Evolutionary conservation across 37 sponge, comb jelly and placozoan species (phyloP).

Genomic region (Chondrosia reniformis): DNA sequence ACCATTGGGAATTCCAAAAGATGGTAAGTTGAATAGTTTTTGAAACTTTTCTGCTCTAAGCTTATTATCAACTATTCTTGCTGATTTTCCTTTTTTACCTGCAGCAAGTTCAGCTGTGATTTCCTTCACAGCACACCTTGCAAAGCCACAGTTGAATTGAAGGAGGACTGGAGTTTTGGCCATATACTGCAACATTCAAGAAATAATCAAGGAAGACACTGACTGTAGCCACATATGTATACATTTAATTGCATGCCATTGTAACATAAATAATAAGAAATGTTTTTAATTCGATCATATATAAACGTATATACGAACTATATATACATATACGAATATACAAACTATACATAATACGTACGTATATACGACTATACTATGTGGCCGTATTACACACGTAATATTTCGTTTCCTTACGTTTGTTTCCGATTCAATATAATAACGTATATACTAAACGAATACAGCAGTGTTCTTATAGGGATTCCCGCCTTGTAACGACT

Average conservation of each 20-base stretch:
- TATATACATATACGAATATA: no score
- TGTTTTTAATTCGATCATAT: no score
- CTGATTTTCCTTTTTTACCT: background rate
- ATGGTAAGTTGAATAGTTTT: background rate
- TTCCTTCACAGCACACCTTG: slow-evolving; percentile 5
- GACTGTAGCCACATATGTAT: background rate
- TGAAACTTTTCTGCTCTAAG: slow-evolving; percentile 14
- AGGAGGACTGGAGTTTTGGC: slow-evolving; percentile 12
- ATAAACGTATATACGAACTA: no score
- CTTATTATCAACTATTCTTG: slow-evolving; percentile 1
- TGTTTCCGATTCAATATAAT: no score
- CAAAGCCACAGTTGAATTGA: slow-evolving; percentile 20
- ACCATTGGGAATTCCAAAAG: background rate
- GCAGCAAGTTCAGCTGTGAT: slow-evolving; percentile 3
- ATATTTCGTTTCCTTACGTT: background rate
- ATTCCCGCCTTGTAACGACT: no score
- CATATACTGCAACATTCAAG: background rate
- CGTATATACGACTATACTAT: no score
- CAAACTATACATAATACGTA: no score
- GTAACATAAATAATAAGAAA: no score
- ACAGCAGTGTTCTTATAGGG: no score
- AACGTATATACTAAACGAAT: no score
- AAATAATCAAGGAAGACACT: background rate
- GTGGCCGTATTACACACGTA: background rate
- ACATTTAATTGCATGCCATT: background rate